phyloP scores from a whole-genome alignment of 2,797 vertebrate genomes.

The Naso thynnoides region DNA sequence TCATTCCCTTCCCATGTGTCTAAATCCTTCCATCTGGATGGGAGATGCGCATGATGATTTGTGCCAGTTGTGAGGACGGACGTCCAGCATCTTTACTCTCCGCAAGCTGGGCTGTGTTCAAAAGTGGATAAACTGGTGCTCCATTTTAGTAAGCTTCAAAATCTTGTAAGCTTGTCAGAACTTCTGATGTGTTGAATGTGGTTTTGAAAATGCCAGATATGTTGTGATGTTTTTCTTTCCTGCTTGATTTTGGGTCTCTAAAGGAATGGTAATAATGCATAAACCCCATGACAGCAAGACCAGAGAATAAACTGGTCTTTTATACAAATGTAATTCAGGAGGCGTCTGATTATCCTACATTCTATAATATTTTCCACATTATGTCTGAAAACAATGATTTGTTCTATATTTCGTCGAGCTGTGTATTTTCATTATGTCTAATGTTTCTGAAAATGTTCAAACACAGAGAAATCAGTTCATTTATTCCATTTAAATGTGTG shows the following conservation, averaged over 20 bases:
- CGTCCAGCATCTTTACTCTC: constrained; percentile 41
- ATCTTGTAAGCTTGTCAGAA: constrained; percentile 3
- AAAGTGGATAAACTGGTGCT: constrained; percentile 25
- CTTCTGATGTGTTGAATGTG: constrained; percentile 1
- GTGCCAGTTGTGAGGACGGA: constrained; percentile 49
- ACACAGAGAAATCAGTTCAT: too few relatives aligned
- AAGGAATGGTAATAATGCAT: background rate
- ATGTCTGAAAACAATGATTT: too few relatives aligned
- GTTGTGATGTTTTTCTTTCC: background rate
- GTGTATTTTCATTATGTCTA: too few relatives aligned
- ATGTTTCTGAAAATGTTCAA: too few relatives aligned
- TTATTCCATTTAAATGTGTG: too few relatives aligned
- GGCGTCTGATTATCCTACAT: too few relatives aligned
- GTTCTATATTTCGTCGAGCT: too few relatives aligned
- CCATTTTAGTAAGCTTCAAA: constrained; percentile 20
- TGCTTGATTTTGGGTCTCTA: background rate
- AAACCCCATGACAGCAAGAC: background rate
- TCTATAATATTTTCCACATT: too few relatives aligned
- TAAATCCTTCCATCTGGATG: constrained; percentile 77
- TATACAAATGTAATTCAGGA: background rate
- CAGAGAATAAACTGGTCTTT: background rate
- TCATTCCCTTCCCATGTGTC: constrained; percentile 60
- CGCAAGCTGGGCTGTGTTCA: constrained; percentile 35
- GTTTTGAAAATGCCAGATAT: background rate
- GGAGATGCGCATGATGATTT: background rate